Evolutionary conservation across 2,888 invertebrate genomes (phyloP).

Genomic region (Eumacrocentrus americanus): DNA sequence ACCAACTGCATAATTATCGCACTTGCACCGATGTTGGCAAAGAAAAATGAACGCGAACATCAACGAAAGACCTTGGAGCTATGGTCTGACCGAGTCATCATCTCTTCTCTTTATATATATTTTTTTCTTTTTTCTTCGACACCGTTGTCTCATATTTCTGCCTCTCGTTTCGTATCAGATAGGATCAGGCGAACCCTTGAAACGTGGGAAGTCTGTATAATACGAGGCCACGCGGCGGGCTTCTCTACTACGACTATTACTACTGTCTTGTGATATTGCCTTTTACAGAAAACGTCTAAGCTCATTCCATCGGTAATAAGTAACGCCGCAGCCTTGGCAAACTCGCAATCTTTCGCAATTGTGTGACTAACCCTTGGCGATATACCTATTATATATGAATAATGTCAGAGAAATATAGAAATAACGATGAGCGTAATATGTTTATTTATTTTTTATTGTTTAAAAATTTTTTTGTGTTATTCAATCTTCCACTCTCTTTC

Average conservation of each 20-base stretch:
- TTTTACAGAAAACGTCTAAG: constrained; percentile 41
- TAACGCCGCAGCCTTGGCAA: constrained; percentile 39
- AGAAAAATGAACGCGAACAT: constrained; percentile 12
- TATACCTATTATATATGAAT: constrained; percentile 37
- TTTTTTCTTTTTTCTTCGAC: constrained; percentile 5
- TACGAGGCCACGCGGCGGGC: constrained; percentile 31
- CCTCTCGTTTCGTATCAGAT: constrained; percentile 37
- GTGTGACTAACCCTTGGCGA: constrained; percentile 35
- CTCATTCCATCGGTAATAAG: constrained; percentile 42
- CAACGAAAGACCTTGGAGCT: neutral
- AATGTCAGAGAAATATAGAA: constrained; percentile 33
- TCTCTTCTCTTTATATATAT: constrained; percentile 1
- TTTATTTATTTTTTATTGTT: neutral
- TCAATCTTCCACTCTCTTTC: neutral
- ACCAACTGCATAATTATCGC: constrained; percentile 13
- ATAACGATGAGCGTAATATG: constrained; percentile 28
- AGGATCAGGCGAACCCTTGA: constrained; percentile 38
- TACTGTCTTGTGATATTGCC: constrained; percentile 31
- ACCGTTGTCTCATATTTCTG: constrained; percentile 24
- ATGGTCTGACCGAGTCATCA: constrained; percentile 26
- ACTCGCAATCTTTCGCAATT: constrained; percentile 31
- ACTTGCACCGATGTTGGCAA: constrained; percentile 1
- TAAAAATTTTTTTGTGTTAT: neutral
- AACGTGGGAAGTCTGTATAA: constrained; percentile 45
- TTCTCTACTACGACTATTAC: too few relatives aligned